Conservation (phyloP, 2,888 invertebrate species). For the Conistra vaccinii region DNA sequence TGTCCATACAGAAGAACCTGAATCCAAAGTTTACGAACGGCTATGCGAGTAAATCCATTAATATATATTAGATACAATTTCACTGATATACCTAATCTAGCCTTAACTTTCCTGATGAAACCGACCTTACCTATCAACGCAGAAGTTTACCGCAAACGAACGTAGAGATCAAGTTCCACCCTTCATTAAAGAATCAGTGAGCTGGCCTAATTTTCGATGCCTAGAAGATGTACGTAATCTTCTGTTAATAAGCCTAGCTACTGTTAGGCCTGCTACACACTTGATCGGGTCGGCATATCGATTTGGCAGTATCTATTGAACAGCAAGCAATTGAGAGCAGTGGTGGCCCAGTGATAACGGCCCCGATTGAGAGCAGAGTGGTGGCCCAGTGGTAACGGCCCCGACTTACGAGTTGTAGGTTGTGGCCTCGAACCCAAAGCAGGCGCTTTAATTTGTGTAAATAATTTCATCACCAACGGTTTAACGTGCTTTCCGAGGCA, state of each 20-base stretch:
- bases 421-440: no score
- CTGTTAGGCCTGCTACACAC: neutral
- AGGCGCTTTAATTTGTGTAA: no score
- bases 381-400: no score
- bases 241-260: neutral
- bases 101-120: slow-evolving; percentile 22
- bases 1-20: neutral
- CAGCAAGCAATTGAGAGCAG: no score
- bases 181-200: slow-evolving; percentile 43
- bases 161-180: slow-evolving; percentile 38
- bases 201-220: neutral
- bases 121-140: slow-evolving; percentile 3
- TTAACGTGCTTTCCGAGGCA: no score
- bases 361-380: no score
- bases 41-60: slow-evolving; percentile 30
- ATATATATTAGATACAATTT: slow-evolving; percentile 30
- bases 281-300: neutral
- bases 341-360: no score
- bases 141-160: slow-evolving; percentile 15
- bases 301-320: neutral
- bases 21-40: slow-evolving; percentile 19
- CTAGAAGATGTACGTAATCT: no score
- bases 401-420: no score
- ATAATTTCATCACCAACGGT: no score
- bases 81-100: slow-evolving; percentile 10